These are phyloP conservation scores for Aphaenogaster rudis DNA, from an alignment of 1,140 invertebrate species.

Conservation along the genomic window DNA sequence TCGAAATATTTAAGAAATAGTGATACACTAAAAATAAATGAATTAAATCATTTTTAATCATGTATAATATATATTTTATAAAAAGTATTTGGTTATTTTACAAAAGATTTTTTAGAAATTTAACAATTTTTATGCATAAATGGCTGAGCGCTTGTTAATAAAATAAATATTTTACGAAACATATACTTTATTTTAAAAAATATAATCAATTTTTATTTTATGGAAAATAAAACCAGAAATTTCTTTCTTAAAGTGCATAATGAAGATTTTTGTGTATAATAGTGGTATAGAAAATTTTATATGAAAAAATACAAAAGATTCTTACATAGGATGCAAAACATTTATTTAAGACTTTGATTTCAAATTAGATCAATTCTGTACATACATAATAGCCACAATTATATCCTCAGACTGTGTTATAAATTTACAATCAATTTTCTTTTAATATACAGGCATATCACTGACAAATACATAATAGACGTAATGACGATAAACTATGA, in stretches of 20 bases:
- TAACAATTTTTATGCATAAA: too few species aligned
- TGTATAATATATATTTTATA: too few species aligned
- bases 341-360: conserved; percentile 76
- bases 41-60: too few species aligned
- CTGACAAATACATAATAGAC: conserved; percentile 47
- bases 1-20: too few species aligned
- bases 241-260: neutral
- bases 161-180: neutral
- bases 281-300: neutral
- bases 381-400: conserved; percentile 74
- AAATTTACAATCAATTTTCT: conserved; percentile 75
- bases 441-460: conserved; percentile 49
- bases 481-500: conserved; percentile 53
- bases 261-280: neutral
- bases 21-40: too few species aligned
- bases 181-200: neutral
- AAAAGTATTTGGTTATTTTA: too few species aligned
- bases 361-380: conserved; percentile 77
- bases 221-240: neutral
- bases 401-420: conserved; percentile 69
- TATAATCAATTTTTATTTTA: neutral
- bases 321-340: conserved; percentile 75
- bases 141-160: too few species aligned
- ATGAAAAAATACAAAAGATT: conserved; percentile 15
- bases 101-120: too few species aligned